Evolutionary conservation across 2,797 vertebrate species (phyloP).

Genomic region (Nasua narica): DNA sequence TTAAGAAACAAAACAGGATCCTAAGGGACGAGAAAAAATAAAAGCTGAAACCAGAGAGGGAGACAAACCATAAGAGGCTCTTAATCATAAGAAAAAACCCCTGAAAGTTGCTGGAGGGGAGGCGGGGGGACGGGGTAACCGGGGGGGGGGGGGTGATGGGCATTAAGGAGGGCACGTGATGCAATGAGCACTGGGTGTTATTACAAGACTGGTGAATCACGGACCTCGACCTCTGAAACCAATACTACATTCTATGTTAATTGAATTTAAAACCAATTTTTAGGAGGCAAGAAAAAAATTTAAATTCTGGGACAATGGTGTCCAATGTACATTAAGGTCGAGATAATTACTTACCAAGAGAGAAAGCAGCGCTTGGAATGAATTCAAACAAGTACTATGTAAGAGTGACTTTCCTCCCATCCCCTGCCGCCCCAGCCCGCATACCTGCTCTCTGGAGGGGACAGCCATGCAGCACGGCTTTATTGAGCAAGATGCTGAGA

Average conservation of each 20-base stretch:
- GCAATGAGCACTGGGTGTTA: not conserved
- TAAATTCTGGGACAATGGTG: not conserved
- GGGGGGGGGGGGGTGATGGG: too few species aligned
- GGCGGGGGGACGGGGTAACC: too few species aligned
- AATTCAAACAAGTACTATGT: not conserved
- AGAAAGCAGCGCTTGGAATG: not conserved
- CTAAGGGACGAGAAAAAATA: not conserved
- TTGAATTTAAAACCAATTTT: not conserved
- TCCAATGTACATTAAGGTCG: not conserved
- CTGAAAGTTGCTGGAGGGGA: not conserved
- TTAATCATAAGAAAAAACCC: not conserved
- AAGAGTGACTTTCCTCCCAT: not conserved
- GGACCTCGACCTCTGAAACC: not conserved
- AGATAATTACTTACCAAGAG: not conserved
- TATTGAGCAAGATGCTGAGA: conserved; percentile 96
- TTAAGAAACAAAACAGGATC: not conserved
- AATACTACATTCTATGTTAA: not conserved
- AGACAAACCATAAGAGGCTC: not conserved
- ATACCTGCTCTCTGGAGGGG: conserved; percentile 92
- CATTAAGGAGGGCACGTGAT: not conserved
- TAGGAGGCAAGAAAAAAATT: not conserved
- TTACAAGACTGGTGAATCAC: not conserved
- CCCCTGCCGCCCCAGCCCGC: not conserved
- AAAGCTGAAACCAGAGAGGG: not conserved
- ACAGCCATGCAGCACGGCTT: conserved; percentile 92